Evolutionary conservation across 2,888 invertebrate species (phyloP), one percentile per base, ranked within the genome.

Genomic region (Tortricodes alternella): DNA sequence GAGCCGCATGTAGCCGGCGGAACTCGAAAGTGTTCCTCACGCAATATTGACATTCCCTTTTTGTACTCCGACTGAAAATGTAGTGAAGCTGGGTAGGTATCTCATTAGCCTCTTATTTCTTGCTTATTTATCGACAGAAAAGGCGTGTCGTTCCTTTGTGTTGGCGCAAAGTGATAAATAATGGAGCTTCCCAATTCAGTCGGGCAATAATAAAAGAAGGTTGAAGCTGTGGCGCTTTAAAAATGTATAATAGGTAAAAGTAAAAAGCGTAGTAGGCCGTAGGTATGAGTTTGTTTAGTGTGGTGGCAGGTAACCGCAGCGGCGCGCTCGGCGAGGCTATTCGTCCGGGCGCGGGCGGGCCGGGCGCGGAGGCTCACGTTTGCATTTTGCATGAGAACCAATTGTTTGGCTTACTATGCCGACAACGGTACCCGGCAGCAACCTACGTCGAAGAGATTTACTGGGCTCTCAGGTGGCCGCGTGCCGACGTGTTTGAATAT

Each of bases 381-480:
- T 84, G 81, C 80, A 83, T 84, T 79, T 84, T 83, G 75, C 75
- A 84, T 83, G 83, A 81, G 78, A 63, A 66, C 78, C 74, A 79
- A 58, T 80, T 83, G 82, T 82, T 76, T 69, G 71, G 68, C 66
- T 72, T 70, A 70, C 71, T 69, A 63, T 68, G 67, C 66, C 60
- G 68, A 70, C 68, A 68, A 66, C 60, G 67, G 62, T 60, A 66
- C 63, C 58, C 62, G 63, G 59, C 59, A 59, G 49, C 51, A 62
- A 59, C 58, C 56, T 53, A 34, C 63, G 60, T 62, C 58, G 62
- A 61, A 60, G 61, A 68, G 66, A 75, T 78, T 77, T 73, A 73
- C 70, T 69, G 61, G 58, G 60, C 65, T 51, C 58, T 27, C 34
- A 32, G 32, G 27, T 29, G 39, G 21, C 18, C 11, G 44, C 44